phyloP scores from a whole-genome alignment of 2,888 invertebrate species.

The Agonopterix heracliana region DNA sequence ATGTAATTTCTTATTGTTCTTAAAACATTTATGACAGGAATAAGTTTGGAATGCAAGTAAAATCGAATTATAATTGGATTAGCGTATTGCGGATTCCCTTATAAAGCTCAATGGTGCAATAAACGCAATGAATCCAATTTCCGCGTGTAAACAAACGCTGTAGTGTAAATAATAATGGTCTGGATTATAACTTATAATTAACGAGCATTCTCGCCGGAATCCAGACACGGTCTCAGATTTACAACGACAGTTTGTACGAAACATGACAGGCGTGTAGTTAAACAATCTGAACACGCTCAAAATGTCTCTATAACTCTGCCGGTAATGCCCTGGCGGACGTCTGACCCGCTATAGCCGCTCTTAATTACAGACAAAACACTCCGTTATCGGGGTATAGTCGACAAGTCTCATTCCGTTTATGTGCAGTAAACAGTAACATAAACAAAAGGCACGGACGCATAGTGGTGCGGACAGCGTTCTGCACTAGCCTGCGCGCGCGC shows the following conservation, averaged over 20 bases:
- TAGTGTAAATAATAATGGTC: too few relatives aligned
- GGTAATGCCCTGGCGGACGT: slow-evolving; percentile 45
- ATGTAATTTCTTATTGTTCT: too few relatives aligned
- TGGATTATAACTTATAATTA: slow-evolving; percentile 21
- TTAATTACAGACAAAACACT: slow-evolving; percentile 72
- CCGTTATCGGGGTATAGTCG: slow-evolving; percentile 55
- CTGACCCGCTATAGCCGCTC: slow-evolving; percentile 54
- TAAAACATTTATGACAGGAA: too few relatives aligned
- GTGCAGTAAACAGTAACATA: slow-evolving; percentile 55
- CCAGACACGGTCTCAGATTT: slow-evolving; percentile 42
- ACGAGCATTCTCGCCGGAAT: slow-evolving; percentile 33
- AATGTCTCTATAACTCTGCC: slow-evolving; percentile 59
- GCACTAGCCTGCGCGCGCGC: slow-evolving; percentile 37
- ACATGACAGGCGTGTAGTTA: slow-evolving; percentile 50
- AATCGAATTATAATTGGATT: too few relatives aligned
- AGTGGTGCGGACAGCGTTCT: slow-evolving; percentile 38
- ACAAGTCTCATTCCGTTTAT: slow-evolving; percentile 60
- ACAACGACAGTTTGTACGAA: slow-evolving; percentile 40
- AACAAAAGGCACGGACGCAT: slow-evolving; percentile 42
- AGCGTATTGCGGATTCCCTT: too few relatives aligned
- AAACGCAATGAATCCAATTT: too few relatives aligned
- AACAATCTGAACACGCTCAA: slow-evolving; percentile 49
- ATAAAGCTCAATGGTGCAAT: too few relatives aligned
- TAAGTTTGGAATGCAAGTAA: too few relatives aligned
- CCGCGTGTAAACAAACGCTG: not conserved